These are phyloP conservation scores for Mustela lutreola DNA, from an alignment of 2,113 vertebrate species.

Conservation along the genomic window DNA sequence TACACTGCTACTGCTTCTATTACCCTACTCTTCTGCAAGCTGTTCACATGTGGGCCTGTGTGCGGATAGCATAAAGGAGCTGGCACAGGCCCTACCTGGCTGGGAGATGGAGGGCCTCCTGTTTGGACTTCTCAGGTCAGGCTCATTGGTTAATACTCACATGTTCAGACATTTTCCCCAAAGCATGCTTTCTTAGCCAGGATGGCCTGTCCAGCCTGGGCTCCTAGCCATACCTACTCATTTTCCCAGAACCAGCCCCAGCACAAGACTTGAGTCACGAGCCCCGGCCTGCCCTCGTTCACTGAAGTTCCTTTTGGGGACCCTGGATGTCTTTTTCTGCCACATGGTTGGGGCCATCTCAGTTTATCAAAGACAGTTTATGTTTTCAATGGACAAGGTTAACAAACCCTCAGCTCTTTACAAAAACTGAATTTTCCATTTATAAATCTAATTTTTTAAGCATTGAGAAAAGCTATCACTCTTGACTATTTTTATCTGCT, in stretches of 20 bases:
- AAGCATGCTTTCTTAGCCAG: neutral
- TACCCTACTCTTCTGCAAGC: neutral
- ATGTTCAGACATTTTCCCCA: neutral
- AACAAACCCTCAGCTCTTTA: neutral
- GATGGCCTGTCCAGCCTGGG: neutral
- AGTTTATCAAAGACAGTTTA: neutral
- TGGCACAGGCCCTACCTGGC: neutral
- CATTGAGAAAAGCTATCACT: neutral
- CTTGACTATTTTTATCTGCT: conserved; percentile 19
- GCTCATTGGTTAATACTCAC: neutral
- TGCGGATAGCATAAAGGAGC: rapidly evolving
- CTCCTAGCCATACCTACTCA: neutral
- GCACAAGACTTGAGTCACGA: rapidly evolving
- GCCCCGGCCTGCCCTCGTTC: rapidly evolving
- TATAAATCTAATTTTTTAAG: neutral
- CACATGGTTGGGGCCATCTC: neutral
- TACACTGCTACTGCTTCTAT: neutral
- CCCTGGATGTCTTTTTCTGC: neutral
- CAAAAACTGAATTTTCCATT: neutral
- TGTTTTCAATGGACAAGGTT: neutral
- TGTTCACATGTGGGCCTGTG: rapidly evolving
- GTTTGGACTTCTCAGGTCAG: neutral
- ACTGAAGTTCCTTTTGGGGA: neutral
- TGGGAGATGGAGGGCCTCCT: neutral
- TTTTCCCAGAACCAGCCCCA: neutral